phyloP scores from a whole-genome alignment of 2,113 vertebrate genomes.

The Epinephelus moara region DNA sequence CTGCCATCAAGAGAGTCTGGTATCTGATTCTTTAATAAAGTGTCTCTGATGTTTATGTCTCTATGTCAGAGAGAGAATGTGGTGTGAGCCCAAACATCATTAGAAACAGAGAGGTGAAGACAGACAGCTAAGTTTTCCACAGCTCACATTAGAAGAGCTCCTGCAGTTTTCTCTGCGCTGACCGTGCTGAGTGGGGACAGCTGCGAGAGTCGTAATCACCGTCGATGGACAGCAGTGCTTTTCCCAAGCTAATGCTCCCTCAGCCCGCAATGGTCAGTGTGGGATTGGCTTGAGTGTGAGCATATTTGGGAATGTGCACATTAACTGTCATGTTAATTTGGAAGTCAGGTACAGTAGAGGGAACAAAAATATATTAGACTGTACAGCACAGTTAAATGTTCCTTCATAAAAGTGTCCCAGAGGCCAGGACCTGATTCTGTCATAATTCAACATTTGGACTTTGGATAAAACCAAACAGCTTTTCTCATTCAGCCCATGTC shows the following conservation, averaged over 20 bases:
- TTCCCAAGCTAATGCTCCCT: conserved; percentile 24
- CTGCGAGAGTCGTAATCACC: conserved; percentile 66
- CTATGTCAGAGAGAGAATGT: conserved; percentile 35
- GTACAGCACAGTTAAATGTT: neutral
- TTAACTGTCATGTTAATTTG: neutral
- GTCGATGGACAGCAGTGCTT: conserved; percentile 3
- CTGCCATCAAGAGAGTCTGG: conserved; percentile 6
- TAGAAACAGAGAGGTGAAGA: conserved; percentile 46
- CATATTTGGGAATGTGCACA: neutral
- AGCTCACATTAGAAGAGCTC: conserved; percentile 22
- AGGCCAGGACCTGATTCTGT: neutral
- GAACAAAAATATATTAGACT: neutral
- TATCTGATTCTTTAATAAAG: conserved; percentile 41
- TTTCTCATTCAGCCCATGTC: neutral
- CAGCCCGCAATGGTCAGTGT: conserved; percentile 15
- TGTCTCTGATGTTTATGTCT: conserved; percentile 38
- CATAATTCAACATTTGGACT: conserved; percentile 14
- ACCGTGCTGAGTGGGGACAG: conserved; percentile 66
- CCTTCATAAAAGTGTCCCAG: neutral
- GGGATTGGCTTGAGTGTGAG: conserved; percentile 1
- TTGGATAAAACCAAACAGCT: conserved; percentile 17
- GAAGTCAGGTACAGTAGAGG: neutral
- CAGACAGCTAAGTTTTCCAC: conserved; percentile 40
- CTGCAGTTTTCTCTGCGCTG: conserved; percentile 37
- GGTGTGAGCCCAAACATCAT: conserved; percentile 26